Base-by-base conservation (phyloP, 64 coral and sea anemone species). In the Stichodactyla mertensii region DNA sequence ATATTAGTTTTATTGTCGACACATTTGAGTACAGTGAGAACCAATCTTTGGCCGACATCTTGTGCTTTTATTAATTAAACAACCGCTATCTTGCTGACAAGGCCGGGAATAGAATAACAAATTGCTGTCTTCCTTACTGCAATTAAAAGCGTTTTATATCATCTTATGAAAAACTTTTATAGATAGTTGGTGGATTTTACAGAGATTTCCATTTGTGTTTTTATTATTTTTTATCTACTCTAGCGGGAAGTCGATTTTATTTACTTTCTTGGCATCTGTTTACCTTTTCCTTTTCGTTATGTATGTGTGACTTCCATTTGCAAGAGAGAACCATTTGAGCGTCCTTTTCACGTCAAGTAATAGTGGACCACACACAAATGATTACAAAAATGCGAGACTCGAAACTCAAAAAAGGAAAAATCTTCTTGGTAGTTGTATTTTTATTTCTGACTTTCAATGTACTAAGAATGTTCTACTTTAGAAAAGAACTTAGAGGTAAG, bases 1-100 rank as follows among this genome's bases (percentile, higher is more conserved):
- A 74, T 74, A 74, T 74, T 74, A 74, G 69, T 74, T 74, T 20
- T 74, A 74, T 31, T 74, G 69, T 31, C 69, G 24, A 74, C 24
- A 31, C 36, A 13, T 74, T 74, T 74, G 69, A 74, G 24, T 74
- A 13, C 22, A 27, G 69, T 74, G 69, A 13, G 69, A 74, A 74
- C 19, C 19, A 66, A 18, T 18, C 19, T 7, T 9, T 66, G 22
- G 19, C 8, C 4, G 22, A 66, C 62, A 66, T 66, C 62, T 66
- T 18, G 18, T 23, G 24, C 0, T 31, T 11, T 58, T 11, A 4
- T 58, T 1, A 11, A 3, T 5, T 11, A 11, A 58, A 58, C 8
- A 58, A 15, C 56, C 14, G 56, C 56, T 9, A 15, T 0, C 56
- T 0, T 15, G 8, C 56, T 45, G 56, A 58, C 14, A 58, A 11